Percentiles rank a stretch among this genome's conserved stretches.
These are phyloP conservation scores for Chaetoderma sp. DNA, from an alignment of 2,888 invertebrate species.

Conservation along the genomic window DNA sequence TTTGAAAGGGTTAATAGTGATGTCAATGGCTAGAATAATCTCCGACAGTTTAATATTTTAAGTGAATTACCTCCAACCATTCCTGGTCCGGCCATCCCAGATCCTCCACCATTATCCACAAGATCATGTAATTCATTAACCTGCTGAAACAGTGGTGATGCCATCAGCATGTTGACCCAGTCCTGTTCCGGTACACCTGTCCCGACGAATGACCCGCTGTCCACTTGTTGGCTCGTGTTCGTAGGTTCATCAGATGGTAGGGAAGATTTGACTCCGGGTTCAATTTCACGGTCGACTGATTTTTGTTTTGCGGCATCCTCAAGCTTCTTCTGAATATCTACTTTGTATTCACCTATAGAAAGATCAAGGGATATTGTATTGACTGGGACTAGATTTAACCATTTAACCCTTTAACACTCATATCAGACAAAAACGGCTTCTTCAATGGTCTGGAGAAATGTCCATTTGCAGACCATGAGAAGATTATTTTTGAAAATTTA, in stretches of 20 bases:
- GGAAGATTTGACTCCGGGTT: background rate
- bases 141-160: conserved; percentile 65
- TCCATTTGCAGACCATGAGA: too few relatives aligned
- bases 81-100: background rate
- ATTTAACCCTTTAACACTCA: too few relatives aligned
- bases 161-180: conserved; percentile 65
- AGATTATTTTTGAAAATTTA: too few relatives aligned
- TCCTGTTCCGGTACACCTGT: conserved; percentile 60
- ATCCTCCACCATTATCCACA: conserved; percentile 43
- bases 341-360: conserved; percentile 2
- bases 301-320: conserved; percentile 5
- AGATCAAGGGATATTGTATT: background rate
- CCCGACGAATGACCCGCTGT: too few relatives aligned
- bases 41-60: too few relatives aligned
- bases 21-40: too few relatives aligned
- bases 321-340: background rate
- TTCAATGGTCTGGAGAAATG: too few relatives aligned
- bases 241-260: background rate
- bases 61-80: conserved; percentile 14
- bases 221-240: background rate
- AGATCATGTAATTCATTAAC: conserved; percentile 63
- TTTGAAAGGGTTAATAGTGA: too few relatives aligned
- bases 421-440: too few relatives aligned
- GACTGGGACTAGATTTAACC: background rate
- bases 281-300: background rate